Evolutionary conservation across 2,797 vertebrate species (phyloP).

Genomic region (Lophotriccus pileatus): DNA sequence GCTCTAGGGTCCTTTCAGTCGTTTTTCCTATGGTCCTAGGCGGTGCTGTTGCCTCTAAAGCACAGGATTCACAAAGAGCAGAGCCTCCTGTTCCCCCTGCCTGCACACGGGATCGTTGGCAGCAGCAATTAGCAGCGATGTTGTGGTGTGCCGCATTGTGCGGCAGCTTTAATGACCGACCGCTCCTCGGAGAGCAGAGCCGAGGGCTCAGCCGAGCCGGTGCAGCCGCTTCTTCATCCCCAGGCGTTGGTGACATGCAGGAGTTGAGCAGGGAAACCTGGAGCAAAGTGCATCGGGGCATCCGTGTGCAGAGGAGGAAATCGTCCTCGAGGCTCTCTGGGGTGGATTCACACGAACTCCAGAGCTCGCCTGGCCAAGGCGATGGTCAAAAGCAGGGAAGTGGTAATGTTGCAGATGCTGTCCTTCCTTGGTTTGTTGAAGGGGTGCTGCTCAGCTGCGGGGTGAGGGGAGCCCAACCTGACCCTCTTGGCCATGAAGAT

Average conservation of each 20-base stretch:
- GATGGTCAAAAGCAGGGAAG: neutral
- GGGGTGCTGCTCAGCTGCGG: neutral
- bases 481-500: neutral
- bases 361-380: accelerated
- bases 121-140: neutral
- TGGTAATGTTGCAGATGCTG: neutral
- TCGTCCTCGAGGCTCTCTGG: neutral
- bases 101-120: neutral
- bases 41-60: neutral
- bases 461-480: accelerated
- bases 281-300: neutral
- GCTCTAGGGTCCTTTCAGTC: neutral
- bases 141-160: neutral
- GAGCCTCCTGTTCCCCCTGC: neutral
- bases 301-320: neutral
- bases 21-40: conserved; percentile 23
- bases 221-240: neutral
- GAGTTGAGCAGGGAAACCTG: neutral
- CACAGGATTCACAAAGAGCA: neutral
- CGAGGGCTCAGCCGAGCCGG: accelerated
- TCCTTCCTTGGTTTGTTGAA: neutral
- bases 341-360: neutral
- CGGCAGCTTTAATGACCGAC: neutral
- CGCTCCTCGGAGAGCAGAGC: neutral
- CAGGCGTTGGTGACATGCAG: accelerated